Evolutionary conservation across 2,888 invertebrate species (phyloP).

Genomic region (Melitaea athalia): DNA sequence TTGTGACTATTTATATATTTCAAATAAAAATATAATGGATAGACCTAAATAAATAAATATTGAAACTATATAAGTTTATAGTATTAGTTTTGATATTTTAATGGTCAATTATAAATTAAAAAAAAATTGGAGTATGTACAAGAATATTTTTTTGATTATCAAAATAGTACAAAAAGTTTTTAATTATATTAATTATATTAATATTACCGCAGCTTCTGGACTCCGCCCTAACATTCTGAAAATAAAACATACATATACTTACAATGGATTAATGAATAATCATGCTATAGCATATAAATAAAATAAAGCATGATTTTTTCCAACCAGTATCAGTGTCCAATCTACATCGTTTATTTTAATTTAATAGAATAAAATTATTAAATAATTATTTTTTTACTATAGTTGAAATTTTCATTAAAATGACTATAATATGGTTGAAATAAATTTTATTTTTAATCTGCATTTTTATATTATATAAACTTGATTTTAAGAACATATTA

Average conservation of each 20-base stretch:
- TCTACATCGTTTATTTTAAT: no score
- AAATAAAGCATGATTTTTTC: neutral
- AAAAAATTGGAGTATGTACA: no score
- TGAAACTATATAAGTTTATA: no score
- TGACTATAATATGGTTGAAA: no score
- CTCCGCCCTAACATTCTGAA: constrained; percentile 85
- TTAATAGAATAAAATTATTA: no score
- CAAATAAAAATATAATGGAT: neutral
- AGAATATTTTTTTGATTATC: no score
- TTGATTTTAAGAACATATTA: no score
- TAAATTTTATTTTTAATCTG: neutral
- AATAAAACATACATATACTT: constrained; percentile 33
- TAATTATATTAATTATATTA: neutral
- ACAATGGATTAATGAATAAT: neutral
- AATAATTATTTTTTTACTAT: no score
- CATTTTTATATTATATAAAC: neutral
- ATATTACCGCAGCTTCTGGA: constrained; percentile 84
- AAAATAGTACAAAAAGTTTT: neutral
- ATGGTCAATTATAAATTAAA: neutral
- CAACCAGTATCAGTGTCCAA: no score
- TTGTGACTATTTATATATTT: neutral
- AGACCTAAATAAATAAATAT: constrained; percentile 47
- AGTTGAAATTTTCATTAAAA: no score
- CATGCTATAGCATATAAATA: neutral
- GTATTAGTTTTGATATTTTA: neutral